Percentiles rank a stretch among this genome's conserved stretches.
Conservation (phyloP, 2,888 invertebrate species). For the Morpho deidamia region DNA sequence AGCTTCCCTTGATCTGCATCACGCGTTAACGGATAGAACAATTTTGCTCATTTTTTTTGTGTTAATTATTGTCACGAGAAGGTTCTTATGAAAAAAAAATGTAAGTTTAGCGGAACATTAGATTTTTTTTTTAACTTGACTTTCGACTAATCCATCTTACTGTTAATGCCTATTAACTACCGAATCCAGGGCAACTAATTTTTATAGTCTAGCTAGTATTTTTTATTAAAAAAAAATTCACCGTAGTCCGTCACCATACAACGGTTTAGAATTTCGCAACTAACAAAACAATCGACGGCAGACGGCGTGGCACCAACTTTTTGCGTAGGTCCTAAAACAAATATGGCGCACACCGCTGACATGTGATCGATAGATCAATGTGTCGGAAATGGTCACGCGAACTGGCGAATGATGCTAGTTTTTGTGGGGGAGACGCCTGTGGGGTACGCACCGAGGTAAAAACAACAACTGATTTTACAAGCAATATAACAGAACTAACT, state of each 20-base stretch:
- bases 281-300: slow-evolving; percentile 27
- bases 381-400: slow-evolving; percentile 56
- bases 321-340: slow-evolving; percentile 34
- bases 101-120: no score
- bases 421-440: slow-evolving; percentile 10
- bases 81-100: no score
- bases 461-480: neutral
- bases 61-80: no score
- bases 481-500: no score
- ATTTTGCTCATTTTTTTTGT: no score
- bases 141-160: no score
- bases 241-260: neutral
- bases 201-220: no score
- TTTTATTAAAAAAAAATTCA: neutral
- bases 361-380: slow-evolving; percentile 50
- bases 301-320: slow-evolving; percentile 64
- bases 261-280: slow-evolving; percentile 15
- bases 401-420: slow-evolving; percentile 21
- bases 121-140: no score
- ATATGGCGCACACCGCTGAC: slow-evolving; percentile 32
- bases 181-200: no score
- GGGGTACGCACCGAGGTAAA: slow-evolving; percentile 10
- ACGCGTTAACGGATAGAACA: no score
- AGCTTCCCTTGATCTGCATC: no score
- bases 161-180: no score